A percentile compares a stretch with the other conserved stretches of the same genome.
Evolutionary conservation across 30 jellyfish, hydroid and myxozoan genomes (phyloP).

Genomic region (Aurelia aurita): DNA sequence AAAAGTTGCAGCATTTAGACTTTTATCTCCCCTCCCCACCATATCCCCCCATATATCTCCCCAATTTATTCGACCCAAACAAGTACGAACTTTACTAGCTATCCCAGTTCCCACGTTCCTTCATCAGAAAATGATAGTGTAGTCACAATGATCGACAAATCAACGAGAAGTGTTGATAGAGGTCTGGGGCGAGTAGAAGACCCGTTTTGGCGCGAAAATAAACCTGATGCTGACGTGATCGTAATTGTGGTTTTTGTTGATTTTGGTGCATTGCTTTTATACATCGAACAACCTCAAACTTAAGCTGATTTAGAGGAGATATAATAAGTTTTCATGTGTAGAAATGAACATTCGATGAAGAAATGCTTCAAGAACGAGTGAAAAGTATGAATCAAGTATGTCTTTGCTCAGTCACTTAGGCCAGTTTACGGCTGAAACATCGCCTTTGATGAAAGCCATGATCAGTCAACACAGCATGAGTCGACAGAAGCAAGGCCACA

Average conservation of each 20-base stretch:
- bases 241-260: conserved; percentile 3
- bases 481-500: conserved; percentile 11
- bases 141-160: conserved; percentile 8
- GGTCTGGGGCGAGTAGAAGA: conserved; percentile 35
- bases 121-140: conserved; percentile 5
- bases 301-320: conserved; percentile 10
- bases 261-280: conserved; percentile 11
- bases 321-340: conserved; percentile 8
- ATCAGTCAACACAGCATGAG: conserved; percentile 19
- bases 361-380: conserved; percentile 17
- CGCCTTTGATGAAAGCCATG: conserved; percentile 36
- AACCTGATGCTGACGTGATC: conserved; percentile 31
- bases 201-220: conserved; percentile 11
- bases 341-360: conserved; percentile 19
- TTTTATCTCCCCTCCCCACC: conserved; percentile 7
- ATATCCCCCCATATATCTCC: background rate
- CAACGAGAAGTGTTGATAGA: background rate
- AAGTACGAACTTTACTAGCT: background rate
- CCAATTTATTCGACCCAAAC: conserved; percentile 6
- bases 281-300: conserved; percentile 29
- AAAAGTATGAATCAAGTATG: conserved; percentile 20
- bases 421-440: conserved; percentile 22
- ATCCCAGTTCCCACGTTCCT: background rate
- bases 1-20: background rate
- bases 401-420: conserved; percentile 38